phyloP scores from a whole-genome alignment of 2,113 vertebrate species.

The Catharus bicknelli region DNA sequence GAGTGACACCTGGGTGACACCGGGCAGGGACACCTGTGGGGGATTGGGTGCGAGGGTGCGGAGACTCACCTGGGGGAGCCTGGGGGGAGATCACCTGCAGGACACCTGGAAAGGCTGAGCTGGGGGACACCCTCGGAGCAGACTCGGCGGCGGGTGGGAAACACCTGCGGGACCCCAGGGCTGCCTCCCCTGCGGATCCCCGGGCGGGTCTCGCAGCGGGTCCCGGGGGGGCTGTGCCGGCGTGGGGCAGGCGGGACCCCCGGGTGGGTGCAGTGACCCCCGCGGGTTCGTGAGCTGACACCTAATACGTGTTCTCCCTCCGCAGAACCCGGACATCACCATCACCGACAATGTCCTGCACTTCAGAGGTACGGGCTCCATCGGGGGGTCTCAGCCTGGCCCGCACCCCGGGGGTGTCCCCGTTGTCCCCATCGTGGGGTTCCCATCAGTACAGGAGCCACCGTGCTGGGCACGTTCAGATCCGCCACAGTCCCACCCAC shows the following conservation, averaged over 20 bases:
- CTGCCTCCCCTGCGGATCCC: neutral
- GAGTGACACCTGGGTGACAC: neutral
- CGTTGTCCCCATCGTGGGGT: neutral
- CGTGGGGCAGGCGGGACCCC: neutral
- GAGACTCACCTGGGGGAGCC: neutral
- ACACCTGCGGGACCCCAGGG: neutral
- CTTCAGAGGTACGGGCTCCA: constrained; percentile 81
- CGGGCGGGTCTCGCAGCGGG: neutral
- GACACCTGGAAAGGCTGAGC: neutral
- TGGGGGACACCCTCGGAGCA: neutral
- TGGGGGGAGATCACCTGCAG: neutral
- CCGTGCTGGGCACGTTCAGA: neutral
- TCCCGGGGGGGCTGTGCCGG: neutral
- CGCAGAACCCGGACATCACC: constrained; percentile 83
- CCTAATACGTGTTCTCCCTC: neutral
- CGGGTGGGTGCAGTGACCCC: neutral
- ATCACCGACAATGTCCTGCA: constrained; percentile 84
- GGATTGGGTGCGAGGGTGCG: too few relatives aligned
- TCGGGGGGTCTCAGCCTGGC: neutral
- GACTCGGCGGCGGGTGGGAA: too few relatives aligned
- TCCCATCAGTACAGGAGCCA: neutral
- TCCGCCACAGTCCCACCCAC: neutral
- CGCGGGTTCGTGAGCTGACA: neutral
- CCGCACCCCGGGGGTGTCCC: neutral
- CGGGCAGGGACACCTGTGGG: too few relatives aligned